A percentile compares a stretch with the other conserved stretches of the same genome.
Conservation (phyloP, 2,113 vertebrate species). For the Dinomys branickii region DNA sequence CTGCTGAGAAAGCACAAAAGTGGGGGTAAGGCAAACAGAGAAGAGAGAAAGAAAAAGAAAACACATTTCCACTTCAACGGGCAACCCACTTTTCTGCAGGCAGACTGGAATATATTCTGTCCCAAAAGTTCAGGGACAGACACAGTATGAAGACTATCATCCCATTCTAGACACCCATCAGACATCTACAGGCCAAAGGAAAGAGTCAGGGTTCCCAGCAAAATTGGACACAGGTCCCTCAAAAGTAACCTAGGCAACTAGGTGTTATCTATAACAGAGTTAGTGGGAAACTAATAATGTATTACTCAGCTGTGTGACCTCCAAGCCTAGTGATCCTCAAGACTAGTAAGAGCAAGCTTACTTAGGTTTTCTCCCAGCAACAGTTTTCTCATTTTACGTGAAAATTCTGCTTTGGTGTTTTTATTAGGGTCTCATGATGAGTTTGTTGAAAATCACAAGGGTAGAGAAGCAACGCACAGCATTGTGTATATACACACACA, state of each 20-base stretch:
- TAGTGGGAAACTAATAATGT: neutral
- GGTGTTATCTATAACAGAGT: neutral
- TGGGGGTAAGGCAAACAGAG: neutral
- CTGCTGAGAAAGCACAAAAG: neutral
- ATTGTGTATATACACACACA: too few species aligned
- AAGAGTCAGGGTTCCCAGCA: neutral
- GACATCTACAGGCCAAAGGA: neutral
- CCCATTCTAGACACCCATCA: neutral
- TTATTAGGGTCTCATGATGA: neutral
- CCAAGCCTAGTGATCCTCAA: neutral
- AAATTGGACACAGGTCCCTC: neutral
- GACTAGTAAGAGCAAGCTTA: neutral
- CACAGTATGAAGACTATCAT: neutral
- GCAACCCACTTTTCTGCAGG: neutral
- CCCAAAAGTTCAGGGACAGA: neutral
- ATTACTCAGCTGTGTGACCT: neutral
- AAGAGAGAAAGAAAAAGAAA: neutral
- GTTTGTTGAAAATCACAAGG: neutral
- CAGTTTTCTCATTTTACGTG: neutral
- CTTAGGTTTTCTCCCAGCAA: neutral
- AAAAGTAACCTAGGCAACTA: neutral
- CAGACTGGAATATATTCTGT: neutral
- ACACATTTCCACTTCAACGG: neutral
- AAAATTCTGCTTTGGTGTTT: neutral
- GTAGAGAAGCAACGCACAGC: neutral